Base-by-base conservation (phyloP, 2,113 vertebrate genomes). In the Lamprologus ornatipinnis region DNA sequence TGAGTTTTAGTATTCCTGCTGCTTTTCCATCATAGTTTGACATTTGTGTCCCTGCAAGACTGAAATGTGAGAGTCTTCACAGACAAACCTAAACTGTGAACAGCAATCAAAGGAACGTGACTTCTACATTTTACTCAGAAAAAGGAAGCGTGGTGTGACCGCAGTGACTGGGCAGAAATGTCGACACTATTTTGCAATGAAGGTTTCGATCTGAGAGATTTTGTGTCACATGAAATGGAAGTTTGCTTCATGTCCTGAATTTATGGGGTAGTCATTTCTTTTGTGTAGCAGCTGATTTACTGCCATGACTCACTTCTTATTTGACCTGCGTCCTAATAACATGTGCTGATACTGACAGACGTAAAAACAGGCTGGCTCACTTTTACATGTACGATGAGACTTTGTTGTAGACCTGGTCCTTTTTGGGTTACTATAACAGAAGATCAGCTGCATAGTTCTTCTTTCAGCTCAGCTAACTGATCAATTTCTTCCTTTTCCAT, bases 311-410 rank as follows among this genome's bases (percentile, higher is more conserved):
- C 37, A 0, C 60, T 23, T 13, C 35, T 26, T 80, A 19, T 84
- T 49, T 83, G 82, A 88, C 81, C 82, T 80, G 58, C 2, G 3
- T 68, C 37, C 47, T 23, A 2, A 4, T 57, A n/a, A 80, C 23
- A 28, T 53, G 68, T 2, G 11, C 21, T 42, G 79, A 83, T 35
- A 28, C 70, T 75, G n/a, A 17, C 81, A 23, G 40, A 81, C 35
- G 10, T 10, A 3, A 4, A 21, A 80, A 17, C 40, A 14, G 14
- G 12, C 28, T 70, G 17, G n/a, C 28, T 54, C 9, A 19, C 53
- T 28, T 10, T 78, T 1, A 19, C 35, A n/a, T 42, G 45, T 31
- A 81, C 23, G 12, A 7, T 68, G 55, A 79, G n/a, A 47, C 51
- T 15, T 65, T 55, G 55, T 10, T 13, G 31, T 28, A 19, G 23